Percentiles rank a stretch among this genome's conserved stretches.
Evolutionary conservation across 2,888 invertebrate species (phyloP).

Genomic region (Gerris lacustris): DNA sequence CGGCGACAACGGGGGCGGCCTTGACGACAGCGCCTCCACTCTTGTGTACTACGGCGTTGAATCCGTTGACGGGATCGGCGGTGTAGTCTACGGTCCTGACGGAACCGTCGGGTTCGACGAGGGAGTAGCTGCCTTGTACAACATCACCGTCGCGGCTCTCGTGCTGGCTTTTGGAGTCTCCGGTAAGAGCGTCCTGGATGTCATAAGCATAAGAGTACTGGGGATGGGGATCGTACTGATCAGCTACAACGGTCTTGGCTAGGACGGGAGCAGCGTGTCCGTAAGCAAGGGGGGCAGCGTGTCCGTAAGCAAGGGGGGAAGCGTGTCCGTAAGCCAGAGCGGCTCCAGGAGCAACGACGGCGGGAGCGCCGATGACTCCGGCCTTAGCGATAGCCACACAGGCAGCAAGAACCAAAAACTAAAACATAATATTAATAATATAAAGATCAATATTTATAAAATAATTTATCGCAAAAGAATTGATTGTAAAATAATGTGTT

Average conservation of each 20-base stretch:
- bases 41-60: no score
- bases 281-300: conserved; percentile 10
- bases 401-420: neutral
- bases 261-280: conserved; percentile 21
- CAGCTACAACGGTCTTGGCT: conserved; percentile 18
- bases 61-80: conserved; percentile 6
- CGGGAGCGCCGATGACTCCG: neutral
- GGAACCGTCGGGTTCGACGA: conserved; percentile 29
- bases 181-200: conserved; percentile 28
- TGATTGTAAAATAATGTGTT: no score
- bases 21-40: neutral
- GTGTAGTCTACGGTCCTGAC: conserved; percentile 6
- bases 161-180: conserved; percentile 29
- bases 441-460: neutral
- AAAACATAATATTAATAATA: no score
- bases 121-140: conserved; percentile 28
- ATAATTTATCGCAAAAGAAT: no score
- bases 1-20: neutral
- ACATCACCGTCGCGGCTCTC: conserved; percentile 29
- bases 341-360: neutral
- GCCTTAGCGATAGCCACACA: neutral
- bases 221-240: conserved; percentile 29
- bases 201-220: conserved; percentile 29
- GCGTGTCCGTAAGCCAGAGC: conserved; percentile 16
- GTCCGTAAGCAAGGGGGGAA: conserved; percentile 18